Base-by-base conservation (phyloP, 2,888 invertebrate species). In the Zaprionus obscuricornis region DNA sequence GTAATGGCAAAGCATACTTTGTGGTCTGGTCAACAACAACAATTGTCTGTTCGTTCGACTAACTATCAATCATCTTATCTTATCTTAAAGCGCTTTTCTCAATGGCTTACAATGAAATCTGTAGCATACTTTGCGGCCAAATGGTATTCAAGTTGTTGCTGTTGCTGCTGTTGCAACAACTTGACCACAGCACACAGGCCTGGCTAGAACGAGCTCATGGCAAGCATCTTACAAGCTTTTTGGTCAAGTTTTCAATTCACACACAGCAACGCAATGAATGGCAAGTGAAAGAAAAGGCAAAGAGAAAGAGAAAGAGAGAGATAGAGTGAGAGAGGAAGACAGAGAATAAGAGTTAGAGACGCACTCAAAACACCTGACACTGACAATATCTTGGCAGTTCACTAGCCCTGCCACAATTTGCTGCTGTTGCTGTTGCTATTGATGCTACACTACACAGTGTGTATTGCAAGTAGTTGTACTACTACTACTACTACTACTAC, bases 221-320 rank as follows among this genome's bases (percentile, higher is more conserved):
- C 71, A 70, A 67, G 67, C 71, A 59, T 50, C 67, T 68, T 66
- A 50, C 66, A 34, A 50, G 60, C 62, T 29, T 57, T 58, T 54
- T 47, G 54, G 66, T 50, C 52, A 50, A 46, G 34, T 66, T n/a
- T 13, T 36, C n/a, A n/a, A 45, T 47, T 47, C 24, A 58, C 46
- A 26, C 47, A 51, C 17, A n/a, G n/a, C n/a, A n/a, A 37, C 45
- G 31, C 4, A 17, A 6, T 29, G 29, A n/a, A n/a, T n/a, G n/a
- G n/a, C n/a, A n/a, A n/a, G n/a, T n/a, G n/a, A n/a, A n/a, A n/a
- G n/a, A n/a, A n/a, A n/a, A n/a, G n/a, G n/a, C n/a, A n/a, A n/a
- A n/a, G n/a, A n/a, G n/a, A n/a, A n/a, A n/a, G n/a, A n/a, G n/a
- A n/a, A n/a, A n/a, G n/a, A n/a, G n/a, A n/a, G n/a, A n/a, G n/a